These are phyloP conservation scores for Ephialtes manifestator DNA, from an alignment of 2,888 invertebrate species.

Conservation along the genomic window DNA sequence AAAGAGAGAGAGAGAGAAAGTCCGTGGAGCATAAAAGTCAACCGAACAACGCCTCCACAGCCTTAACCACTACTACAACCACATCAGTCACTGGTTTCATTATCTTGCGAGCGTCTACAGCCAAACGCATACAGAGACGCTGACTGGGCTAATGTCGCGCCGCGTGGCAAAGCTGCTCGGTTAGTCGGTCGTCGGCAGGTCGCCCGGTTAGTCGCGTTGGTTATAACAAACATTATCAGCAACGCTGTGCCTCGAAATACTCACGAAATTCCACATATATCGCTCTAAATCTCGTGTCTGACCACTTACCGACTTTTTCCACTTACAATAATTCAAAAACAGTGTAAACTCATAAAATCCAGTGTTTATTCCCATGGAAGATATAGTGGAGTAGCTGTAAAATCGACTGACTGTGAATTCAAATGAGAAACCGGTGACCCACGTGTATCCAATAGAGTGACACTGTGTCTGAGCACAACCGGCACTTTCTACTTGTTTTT, in stretches of 20 bases:
- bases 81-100: conserved; percentile 41
- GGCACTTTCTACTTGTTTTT: background rate
- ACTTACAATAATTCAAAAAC: background rate
- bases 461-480: conserved; percentile 22
- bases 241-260: background rate
- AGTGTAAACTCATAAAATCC: background rate
- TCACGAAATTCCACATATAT: background rate
- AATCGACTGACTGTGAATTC: background rate
- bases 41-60: conserved; percentile 25
- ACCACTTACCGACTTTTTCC: background rate
- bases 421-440: conserved; percentile 11
- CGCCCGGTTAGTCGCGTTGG: conserved; percentile 65
- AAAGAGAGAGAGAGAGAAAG: background rate
- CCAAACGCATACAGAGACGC: conserved; percentile 33
- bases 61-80: conserved; percentile 5
- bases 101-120: conserved; percentile 28
- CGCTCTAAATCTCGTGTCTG: background rate
- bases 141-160: conserved; percentile 54
- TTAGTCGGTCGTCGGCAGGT: conserved; percentile 67
- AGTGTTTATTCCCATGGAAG: background rate
- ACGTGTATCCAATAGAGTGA: conserved; percentile 32
- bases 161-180: conserved; percentile 67
- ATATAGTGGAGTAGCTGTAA: background rate
- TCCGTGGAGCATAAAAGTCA: background rate
- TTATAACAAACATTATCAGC: background rate